A percentile compares a stretch with the other conserved stretches of the same genome.
These are phyloP conservation scores for Nibea albiflora DNA, from an alignment of 2,113 vertebrate species.

Conservation along the genomic window DNA sequence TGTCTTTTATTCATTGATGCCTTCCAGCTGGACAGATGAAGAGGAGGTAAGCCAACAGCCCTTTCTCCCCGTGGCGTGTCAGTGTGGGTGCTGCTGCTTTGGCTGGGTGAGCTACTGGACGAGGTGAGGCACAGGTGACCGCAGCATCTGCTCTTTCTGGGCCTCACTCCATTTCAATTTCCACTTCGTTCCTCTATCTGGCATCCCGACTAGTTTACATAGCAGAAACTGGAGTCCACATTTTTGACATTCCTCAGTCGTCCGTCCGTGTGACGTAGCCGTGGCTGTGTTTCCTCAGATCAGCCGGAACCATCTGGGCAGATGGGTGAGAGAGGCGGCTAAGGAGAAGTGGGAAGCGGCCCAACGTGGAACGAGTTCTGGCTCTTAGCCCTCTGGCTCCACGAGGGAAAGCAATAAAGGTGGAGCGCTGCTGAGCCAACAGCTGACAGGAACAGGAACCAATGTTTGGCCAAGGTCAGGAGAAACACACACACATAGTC, in stretches of 20 bases:
- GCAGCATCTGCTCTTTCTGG: conserved; percentile 59
- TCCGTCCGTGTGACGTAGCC: conserved; percentile 2
- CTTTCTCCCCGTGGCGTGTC: conserved; percentile 38
- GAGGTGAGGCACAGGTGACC: conserved; percentile 49
- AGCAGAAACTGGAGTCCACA: background rate
- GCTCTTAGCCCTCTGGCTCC: conserved; percentile 56
- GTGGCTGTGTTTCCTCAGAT: background rate
- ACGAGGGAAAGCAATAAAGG: conserved; percentile 64
- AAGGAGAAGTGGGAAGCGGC: conserved; percentile 46
- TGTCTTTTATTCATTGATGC: conserved; percentile 19
- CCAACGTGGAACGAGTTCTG: conserved; percentile 49
- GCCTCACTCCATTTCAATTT: conserved; percentile 35
- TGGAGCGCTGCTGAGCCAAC: conserved; percentile 69
- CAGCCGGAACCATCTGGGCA: conserved; percentile 36
- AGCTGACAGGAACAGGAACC: conserved; percentile 78
- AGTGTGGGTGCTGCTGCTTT: conserved; percentile 35
- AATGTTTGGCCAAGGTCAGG: conserved; percentile 75
- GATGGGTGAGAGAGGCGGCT: conserved; percentile 36
- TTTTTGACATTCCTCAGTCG: background rate
- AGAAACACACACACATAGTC: conserved; percentile 8
- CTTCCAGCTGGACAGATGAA: conserved; percentile 18
- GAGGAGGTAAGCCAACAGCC: background rate
- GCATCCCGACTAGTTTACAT: background rate
- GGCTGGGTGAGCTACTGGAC: conserved; percentile 35
- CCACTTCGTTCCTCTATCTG: conserved; percentile 1